These are phyloP conservation scores for Procambarus virginalis DNA, from an alignment of 1,140 invertebrate species.

Conservation along the genomic window DNA sequence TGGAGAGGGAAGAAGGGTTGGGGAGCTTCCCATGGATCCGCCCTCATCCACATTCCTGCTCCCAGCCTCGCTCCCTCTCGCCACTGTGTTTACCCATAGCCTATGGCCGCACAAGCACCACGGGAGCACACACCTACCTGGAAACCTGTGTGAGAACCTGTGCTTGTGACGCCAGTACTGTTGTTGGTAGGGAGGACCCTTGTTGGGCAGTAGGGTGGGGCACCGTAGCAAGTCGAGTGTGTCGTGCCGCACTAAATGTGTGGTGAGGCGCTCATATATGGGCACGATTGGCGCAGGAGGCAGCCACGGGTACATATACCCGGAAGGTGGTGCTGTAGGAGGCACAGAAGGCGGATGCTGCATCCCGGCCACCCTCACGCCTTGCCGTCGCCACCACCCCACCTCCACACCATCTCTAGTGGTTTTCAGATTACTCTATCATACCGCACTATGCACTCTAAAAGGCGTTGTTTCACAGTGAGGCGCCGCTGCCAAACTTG, in stretches of 20 bases:
- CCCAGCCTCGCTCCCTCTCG: background rate
- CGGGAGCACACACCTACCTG: slow-evolving; percentile 7
- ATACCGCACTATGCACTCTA: background rate
- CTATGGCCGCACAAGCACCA: background rate
- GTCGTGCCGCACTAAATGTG: slow-evolving; percentile 15
- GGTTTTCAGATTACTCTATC: background rate
- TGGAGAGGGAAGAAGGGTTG: background rate
- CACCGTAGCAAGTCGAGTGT: slow-evolving; percentile 21
- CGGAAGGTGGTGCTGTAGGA: slow-evolving; percentile 21
- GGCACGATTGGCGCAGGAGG: slow-evolving; percentile 21
- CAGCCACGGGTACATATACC: slow-evolving; percentile 35
- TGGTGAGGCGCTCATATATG: slow-evolving; percentile 23
- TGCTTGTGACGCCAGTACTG: slow-evolving; percentile 1
- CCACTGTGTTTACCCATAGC: background rate
- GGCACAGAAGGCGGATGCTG: slow-evolving; percentile 22
- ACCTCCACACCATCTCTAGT: slow-evolving; percentile 26
- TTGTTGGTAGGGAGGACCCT: slow-evolving; percentile 3
- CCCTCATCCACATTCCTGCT: background rate
- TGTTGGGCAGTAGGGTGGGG: slow-evolving; percentile 26
- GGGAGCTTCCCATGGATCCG: background rate
- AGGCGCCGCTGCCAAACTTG: background rate
- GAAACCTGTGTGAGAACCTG: slow-evolving; percentile 11
- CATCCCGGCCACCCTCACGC: slow-evolving; percentile 36
- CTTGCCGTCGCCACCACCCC: slow-evolving; percentile 1
- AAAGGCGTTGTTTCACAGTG: background rate